Evolutionary conservation across 2,888 invertebrate genomes (phyloP).

Genomic region (Tricholauxania praeusta): DNA sequence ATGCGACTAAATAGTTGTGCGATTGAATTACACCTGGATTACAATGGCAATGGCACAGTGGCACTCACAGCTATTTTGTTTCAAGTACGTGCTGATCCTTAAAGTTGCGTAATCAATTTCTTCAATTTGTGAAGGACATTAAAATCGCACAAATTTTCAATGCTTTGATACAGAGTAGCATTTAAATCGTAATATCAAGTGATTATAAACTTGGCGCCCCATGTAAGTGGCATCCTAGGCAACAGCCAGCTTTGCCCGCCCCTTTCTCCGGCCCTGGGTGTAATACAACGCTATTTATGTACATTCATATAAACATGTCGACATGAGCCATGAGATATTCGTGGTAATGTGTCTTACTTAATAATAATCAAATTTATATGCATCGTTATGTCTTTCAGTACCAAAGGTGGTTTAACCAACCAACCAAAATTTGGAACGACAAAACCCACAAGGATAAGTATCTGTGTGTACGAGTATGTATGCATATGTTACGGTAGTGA

Average conservation of each 20-base stretch:
- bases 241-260: no score
- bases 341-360: slow-evolving; percentile 56
- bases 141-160: not conserved
- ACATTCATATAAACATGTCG: not conserved
- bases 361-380: slow-evolving; percentile 61
- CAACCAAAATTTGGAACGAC: slow-evolving; percentile 27
- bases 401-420: slow-evolving; percentile 47
- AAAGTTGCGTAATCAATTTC: no score
- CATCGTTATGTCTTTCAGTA: slow-evolving; percentile 57
- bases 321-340: slow-evolving; percentile 47
- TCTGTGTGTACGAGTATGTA: not conserved
- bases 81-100: no score
- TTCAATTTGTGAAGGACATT: not conserved
- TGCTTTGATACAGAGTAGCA: slow-evolving; percentile 3
- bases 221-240: not conserved
- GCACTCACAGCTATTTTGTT: no score
- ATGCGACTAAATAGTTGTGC: no score
- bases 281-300: no score
- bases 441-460: slow-evolving; percentile 4
- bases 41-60: no score
- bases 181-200: not conserved
- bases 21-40: no score
- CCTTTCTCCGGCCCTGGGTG: no score
- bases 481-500: not conserved
- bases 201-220: not conserved